Base-by-base conservation (phyloP, 2,888 invertebrate genomes). In the Patella depressa region DNA sequence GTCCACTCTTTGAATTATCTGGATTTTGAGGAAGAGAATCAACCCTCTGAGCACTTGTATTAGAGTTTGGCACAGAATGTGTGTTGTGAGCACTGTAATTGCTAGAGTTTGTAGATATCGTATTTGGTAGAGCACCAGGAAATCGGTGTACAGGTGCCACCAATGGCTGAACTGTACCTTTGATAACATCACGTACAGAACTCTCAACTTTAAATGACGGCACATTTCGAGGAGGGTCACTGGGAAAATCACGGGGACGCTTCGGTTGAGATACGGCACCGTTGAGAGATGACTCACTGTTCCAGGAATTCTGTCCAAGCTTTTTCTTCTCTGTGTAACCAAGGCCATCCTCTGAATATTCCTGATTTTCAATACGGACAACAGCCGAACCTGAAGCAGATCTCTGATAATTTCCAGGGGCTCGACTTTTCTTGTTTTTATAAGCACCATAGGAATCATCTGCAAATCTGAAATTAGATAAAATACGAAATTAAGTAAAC, bases 361-460 rank as follows among this genome's bases (percentile, higher is more conserved):
- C 65, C 11, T 19, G 24, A 11, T 65, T 65, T 24, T 65, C 65
- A 19, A 80, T 45, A n/a, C 76, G 76, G 24, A 79, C 19, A 45
- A 83, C 81, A 65, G 81, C 84, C 14, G 84, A 86, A n/a, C 85
- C 85, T 9, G 88, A 88, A 17, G 81, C 78, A 2, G 88, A 85
- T 11, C 88, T 80, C 79, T 86, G 84, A 79, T 88, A 89, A 4
- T 78, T 84, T 2, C 88, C 88, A 17, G 86, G 82, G 57, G 84
- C 84, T n/a, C 88, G 81, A 17, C 81, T 81, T 17, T 79, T 79
- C 71, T 84, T 85, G 59, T 83, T 86, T 77, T 83, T 86, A 82
- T 87, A 85, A 14, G 79, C 81, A 17, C 85, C 86, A 75, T 88
- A 88, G 2, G 88, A 87, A 76, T 87, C 86, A 77, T 86, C 88